Evolutionary conservation across 1,140 invertebrate genomes (phyloP).

Genomic region (Metaphire vulgaris): DNA sequence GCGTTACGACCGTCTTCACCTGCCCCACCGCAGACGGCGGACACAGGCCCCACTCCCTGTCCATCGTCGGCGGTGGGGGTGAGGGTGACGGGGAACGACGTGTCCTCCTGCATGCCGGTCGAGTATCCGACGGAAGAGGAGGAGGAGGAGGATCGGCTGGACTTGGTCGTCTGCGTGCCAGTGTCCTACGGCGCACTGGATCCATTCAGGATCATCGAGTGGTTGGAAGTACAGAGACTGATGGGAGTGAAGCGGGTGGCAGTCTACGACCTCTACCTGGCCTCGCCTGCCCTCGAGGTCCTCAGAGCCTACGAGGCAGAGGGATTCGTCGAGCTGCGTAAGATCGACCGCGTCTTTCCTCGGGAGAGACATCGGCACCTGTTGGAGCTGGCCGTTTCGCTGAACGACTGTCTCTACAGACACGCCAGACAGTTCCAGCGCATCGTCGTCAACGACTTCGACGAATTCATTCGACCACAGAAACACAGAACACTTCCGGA

Average conservation of each 20-base stretch:
- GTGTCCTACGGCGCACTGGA: not conserved
- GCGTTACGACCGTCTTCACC: not conserved
- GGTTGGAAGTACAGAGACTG: not conserved
- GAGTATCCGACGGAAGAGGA: not conserved
- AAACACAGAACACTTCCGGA: not conserved
- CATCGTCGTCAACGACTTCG: not conserved
- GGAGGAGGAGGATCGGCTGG: not conserved
- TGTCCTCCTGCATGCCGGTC: not conserved
- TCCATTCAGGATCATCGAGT: not conserved
- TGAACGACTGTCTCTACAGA: constrained; percentile 1
- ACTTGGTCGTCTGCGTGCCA: not conserved
- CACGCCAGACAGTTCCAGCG: not conserved
- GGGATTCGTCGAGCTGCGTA: not conserved
- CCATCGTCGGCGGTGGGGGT: not conserved
- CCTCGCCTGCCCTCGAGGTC: not conserved
- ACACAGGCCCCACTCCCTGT: too few species aligned
- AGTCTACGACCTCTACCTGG: not conserved
- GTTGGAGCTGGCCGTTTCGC: not conserved
- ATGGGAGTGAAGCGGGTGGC: not conserved
- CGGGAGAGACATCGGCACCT: not conserved
- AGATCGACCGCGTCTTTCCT: not conserved
- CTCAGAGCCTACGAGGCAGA: not conserved
- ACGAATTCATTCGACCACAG: not conserved
- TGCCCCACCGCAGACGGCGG: not conserved
- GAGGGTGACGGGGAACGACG: not conserved